These are phyloP conservation scores for Nephrotoma flavescens DNA, from an alignment of 2,888 invertebrate genomes.

Conservation along the genomic window DNA sequence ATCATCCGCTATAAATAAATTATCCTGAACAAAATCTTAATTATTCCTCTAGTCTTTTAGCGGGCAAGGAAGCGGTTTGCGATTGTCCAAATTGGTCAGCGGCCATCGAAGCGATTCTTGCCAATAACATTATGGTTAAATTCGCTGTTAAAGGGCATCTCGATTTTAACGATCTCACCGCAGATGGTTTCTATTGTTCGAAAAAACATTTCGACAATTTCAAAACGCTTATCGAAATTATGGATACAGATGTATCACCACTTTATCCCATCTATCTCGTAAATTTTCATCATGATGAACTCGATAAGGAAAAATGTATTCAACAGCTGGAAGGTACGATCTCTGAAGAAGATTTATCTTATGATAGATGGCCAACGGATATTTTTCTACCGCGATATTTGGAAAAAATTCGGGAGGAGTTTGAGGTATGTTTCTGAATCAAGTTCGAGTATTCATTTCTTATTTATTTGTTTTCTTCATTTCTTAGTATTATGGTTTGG, in stretches of 20 bases:
- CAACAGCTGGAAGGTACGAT: background rate
- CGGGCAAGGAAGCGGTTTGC: slow-evolving; percentile 20
- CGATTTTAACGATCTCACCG: slow-evolving; percentile 43
- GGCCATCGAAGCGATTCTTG: slow-evolving; percentile 43
- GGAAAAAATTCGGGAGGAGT: background rate
- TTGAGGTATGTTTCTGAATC: slow-evolving; percentile 6
- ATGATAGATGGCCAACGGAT: slow-evolving; percentile 21
- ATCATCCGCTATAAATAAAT: background rate
- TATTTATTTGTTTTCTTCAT: background rate
- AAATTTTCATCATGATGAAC: slow-evolving; percentile 19
- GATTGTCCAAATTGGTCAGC: slow-evolving; percentile 42
- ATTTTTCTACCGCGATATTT: slow-evolving; percentile 11
- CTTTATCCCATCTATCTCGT: slow-evolving; percentile 21
- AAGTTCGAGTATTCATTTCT: background rate
- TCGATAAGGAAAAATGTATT: background rate
- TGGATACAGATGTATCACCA: slow-evolving; percentile 23
- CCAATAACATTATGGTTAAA: slow-evolving; percentile 44
- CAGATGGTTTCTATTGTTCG: slow-evolving; percentile 24
- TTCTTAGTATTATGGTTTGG: background rate
- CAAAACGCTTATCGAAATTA: slow-evolving; percentile 18
- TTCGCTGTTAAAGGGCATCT: slow-evolving; percentile 45
- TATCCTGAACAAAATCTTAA: background rate
- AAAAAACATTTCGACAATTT: slow-evolving; percentile 21
- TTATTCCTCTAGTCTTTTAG: slow-evolving; percentile 12
- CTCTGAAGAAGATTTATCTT: background rate